A percentile compares a stretch with the other conserved stretches of the same genome.
Evolutionary conservation across 2,113 vertebrate species (phyloP).

Genomic region (Campylomormyrus numenius): DNA sequence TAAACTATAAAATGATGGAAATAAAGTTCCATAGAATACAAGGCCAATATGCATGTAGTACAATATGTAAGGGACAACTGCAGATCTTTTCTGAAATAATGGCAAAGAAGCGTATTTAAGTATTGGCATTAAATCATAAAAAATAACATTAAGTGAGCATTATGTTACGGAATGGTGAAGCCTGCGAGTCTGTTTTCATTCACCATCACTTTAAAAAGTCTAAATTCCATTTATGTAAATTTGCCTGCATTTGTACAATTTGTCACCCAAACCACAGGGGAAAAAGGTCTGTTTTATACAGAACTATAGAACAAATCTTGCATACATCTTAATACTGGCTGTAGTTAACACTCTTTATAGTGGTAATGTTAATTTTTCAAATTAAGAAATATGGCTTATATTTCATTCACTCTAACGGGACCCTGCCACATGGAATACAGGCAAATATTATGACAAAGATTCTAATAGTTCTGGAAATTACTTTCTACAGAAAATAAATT

Average conservation of each 20-base stretch:
- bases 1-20: background rate
- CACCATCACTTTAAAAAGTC: background rate
- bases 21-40: background rate
- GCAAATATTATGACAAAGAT: background rate
- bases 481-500: background rate
- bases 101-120: background rate
- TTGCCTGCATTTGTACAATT: background rate
- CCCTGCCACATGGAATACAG: background rate
- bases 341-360: background rate
- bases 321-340: background rate
- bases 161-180: background rate
- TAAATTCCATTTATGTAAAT: background rate
- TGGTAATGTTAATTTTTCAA: background rate
- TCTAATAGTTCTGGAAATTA: background rate
- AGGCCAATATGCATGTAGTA: background rate
- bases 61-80: background rate
- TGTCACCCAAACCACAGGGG: background rate
- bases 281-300: background rate
- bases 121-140: background rate
- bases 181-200: background rate
- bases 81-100: background rate
- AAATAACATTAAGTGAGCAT: background rate
- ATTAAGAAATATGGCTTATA: background rate
- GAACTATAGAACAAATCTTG: background rate
- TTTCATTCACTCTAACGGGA: background rate